Conservation (phyloP, 2,113 vertebrate genomes). For the Poicephalus meyeri region DNA sequence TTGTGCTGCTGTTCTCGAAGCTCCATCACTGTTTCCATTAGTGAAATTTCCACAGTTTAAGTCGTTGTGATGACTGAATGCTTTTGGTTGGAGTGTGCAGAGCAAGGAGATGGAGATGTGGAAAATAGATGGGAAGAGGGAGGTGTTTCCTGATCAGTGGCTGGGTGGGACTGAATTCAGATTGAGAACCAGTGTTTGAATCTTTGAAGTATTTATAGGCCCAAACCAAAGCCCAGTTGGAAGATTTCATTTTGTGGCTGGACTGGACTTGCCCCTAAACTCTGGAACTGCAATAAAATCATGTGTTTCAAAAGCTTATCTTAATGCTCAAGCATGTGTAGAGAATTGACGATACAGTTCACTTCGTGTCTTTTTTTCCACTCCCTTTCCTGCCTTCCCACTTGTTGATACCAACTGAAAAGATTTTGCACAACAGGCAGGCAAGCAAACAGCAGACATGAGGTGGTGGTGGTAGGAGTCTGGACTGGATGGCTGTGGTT, state of each 20-base stretch:
- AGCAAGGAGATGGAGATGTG: neutral
- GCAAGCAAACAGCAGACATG: neutral
- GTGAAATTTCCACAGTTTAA: neutral
- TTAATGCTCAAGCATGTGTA: neutral
- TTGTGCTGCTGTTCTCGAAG: neutral
- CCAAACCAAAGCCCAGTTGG: neutral
- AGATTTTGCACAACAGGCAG: neutral
- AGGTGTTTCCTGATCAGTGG: neutral
- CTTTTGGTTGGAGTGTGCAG: neutral
- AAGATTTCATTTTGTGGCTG: neutral
- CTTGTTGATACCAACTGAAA: neutral
- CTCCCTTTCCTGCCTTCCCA: neutral
- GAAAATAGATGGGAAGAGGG: neutral
- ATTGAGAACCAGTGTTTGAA: neutral
- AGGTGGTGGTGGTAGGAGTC: neutral
- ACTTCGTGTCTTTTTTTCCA: neutral
- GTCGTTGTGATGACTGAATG: neutral
- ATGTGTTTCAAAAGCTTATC: neutral
- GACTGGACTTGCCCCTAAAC: neutral
- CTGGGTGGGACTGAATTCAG: neutral
- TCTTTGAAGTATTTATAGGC: neutral
- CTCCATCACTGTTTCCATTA: neutral
- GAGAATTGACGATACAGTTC: neutral
- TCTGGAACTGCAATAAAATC: neutral
- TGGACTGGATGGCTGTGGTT: neutral